Evolutionary conservation across 2,797 vertebrate species (phyloP).

Genomic region (Lepus townsendii): DNA sequence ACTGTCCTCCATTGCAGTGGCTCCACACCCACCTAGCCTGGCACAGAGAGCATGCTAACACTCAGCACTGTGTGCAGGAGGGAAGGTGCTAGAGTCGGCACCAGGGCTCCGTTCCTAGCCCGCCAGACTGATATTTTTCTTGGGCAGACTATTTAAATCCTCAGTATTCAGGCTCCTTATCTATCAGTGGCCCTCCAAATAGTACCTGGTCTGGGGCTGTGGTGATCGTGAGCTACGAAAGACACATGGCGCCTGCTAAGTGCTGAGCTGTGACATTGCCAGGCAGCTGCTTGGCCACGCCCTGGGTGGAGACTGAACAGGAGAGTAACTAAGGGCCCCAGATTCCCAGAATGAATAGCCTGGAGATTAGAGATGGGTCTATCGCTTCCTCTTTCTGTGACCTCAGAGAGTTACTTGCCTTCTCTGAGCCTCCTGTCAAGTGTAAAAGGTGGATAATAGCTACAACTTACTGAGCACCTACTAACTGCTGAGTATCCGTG

Average conservation of each 20-base stretch:
- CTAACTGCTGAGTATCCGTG: neutral
- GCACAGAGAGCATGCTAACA: neutral
- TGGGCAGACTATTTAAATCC: neutral
- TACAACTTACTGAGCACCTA: neutral
- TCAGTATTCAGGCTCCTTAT: neutral
- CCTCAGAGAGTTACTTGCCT: neutral
- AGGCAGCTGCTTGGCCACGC: neutral
- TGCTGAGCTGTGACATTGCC: neutral
- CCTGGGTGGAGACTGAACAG: neutral
- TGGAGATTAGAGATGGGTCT: neutral
- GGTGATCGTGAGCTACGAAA: too few species aligned
- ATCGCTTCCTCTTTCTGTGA: neutral
- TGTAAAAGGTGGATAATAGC: neutral
- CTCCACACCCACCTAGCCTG: neutral
- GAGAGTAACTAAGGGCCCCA: neutral
- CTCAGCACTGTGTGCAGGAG: fast-evolving
- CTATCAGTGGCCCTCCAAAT: neutral
- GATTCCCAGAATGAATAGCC: neutral
- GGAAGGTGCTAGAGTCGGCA: neutral
- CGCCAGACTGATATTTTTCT: neutral
- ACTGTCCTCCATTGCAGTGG: too few species aligned
- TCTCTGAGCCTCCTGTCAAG: neutral
- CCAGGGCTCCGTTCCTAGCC: neutral
- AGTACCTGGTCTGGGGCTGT: neutral
- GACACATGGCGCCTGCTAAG: neutral